A percentile compares a stretch with the other conserved stretches of the same genome.
These are phyloP conservation scores for Wiebesia pumilae DNA, from an alignment of 1,140 invertebrate genomes.

Conservation along the genomic window DNA sequence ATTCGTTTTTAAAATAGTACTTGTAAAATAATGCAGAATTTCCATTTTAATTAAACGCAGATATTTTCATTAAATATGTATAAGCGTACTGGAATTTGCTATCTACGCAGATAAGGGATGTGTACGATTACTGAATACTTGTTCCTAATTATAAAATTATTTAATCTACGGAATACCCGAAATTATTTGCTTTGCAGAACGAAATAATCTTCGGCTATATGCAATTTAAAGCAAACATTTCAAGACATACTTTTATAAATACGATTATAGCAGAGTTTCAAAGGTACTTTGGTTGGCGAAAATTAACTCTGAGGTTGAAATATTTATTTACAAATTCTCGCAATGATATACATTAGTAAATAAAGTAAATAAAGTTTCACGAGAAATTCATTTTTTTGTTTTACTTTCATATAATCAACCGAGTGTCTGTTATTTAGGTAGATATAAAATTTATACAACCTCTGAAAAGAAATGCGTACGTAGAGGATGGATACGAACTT, in stretches of 20 bases:
- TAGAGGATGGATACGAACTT: neutral
- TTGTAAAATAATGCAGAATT: neutral
- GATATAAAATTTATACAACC: too few relatives aligned
- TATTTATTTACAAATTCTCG: too few relatives aligned
- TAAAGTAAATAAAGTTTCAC: too few relatives aligned
- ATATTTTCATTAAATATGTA: neutral
- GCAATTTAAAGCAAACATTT: neutral
- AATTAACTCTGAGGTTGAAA: too few relatives aligned
- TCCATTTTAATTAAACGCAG: neutral
- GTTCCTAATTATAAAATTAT: neutral
- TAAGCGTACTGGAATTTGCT: neutral
- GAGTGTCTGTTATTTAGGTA: too few relatives aligned
- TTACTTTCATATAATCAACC: too few relatives aligned
- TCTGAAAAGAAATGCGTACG: too few relatives aligned
- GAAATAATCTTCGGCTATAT: neutral
- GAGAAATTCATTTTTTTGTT: too few relatives aligned
- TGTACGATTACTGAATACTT: neutral
- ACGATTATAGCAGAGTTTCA: too few relatives aligned
- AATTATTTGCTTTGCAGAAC: neutral
- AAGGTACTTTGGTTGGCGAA: too few relatives aligned
- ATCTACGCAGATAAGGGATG: conserved; percentile 8
- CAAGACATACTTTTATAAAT: neutral
- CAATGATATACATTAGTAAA: too few relatives aligned
- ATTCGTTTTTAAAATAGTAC: neutral
- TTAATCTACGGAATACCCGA: neutral